A percentile compares a stretch with the other conserved stretches of the same genome.
These are phyloP conservation scores for Pipistrellus kuhlii DNA, from an alignment of 2,797 vertebrate species.

Conservation along the genomic window DNA sequence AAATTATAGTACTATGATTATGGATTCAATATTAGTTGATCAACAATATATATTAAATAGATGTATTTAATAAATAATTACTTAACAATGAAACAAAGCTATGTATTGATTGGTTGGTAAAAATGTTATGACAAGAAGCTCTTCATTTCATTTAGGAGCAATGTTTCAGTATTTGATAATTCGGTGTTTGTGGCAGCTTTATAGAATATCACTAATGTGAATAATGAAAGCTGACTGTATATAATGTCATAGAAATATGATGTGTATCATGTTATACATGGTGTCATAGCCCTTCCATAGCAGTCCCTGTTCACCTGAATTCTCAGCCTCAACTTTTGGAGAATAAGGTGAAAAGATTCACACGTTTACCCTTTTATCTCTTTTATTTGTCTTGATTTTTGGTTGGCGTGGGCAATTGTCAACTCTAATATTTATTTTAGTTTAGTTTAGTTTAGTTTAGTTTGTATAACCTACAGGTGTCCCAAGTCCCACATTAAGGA, in stretches of 20 bases:
- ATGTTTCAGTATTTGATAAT: background rate
- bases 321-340: background rate
- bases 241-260: background rate
- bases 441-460: background rate
- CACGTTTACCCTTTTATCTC: background rate
- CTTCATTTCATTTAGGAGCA: background rate
- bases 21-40: background rate
- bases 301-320: background rate
- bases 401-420: background rate
- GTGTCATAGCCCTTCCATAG: background rate
- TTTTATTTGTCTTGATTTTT: background rate
- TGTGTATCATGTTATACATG: no score
- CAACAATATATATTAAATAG: background rate
- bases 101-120: background rate
- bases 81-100: background rate
- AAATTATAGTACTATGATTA: no score
- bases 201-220: background rate
- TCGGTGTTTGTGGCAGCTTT: background rate
- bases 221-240: background rate
- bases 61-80: background rate
- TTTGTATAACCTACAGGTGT: background rate
- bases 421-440: background rate
- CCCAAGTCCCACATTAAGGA: background rate
- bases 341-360: background rate
- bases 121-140: background rate